These are phyloP conservation scores for Podarcis cretensis DNA, from an alignment of 2,113 vertebrate genomes.

Conservation along the genomic window DNA sequence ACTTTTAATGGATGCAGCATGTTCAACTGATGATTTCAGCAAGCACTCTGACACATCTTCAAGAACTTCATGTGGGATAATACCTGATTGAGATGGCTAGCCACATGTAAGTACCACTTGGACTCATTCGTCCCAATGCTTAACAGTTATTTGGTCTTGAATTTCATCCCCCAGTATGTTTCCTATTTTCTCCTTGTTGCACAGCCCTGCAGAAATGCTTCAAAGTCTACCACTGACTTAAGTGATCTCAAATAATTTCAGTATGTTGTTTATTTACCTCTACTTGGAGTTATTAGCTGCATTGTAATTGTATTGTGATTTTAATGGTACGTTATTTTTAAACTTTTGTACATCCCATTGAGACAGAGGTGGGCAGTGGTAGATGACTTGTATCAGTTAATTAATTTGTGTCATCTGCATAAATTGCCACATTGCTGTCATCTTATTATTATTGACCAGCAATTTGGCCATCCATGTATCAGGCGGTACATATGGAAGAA, in stretches of 20 bases:
- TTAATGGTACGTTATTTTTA: no score
- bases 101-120: neutral
- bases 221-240: neutral
- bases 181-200: neutral
- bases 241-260: neutral
- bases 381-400: no score
- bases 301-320: no score
- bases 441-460: neutral
- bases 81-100: neutral
- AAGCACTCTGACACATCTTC: neutral
- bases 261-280: neutral
- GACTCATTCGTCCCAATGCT: neutral
- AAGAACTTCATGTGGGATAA: neutral
- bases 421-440: neutral
- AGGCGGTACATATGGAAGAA: neutral
- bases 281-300: no score
- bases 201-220: neutral
- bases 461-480: neutral
- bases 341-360: no score
- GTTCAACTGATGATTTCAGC: neutral
- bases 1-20: neutral
- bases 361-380: no score
- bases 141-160: neutral
- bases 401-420: neutral
- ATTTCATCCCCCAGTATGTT: slow-evolving; percentile 13